Percentiles rank a stretch among this genome's conserved stretches.
Conservation (phyloP, 2,797 vertebrate genomes). For the Notolabrus celidotus region DNA sequence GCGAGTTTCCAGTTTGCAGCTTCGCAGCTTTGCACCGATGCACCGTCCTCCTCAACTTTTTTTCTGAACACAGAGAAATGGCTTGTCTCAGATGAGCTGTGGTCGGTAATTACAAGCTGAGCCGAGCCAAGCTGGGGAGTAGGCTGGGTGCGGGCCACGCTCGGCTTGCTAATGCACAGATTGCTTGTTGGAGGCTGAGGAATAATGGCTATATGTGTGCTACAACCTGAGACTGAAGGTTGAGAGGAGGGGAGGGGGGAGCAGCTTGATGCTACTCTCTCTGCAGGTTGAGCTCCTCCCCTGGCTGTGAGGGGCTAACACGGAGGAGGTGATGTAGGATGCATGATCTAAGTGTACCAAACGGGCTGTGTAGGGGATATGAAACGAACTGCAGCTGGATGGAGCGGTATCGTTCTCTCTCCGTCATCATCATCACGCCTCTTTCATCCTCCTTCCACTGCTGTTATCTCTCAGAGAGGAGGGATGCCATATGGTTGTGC, state of each 20-base stretch:
- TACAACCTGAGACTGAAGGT: constrained; percentile 51
- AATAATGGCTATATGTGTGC: constrained; percentile 65
- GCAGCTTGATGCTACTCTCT: constrained; percentile 12
- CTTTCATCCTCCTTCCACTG: constrained; percentile 57
- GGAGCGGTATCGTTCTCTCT: constrained; percentile 52
- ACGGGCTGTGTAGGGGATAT: constrained; percentile 32
- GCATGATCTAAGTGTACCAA: constrained; percentile 59
- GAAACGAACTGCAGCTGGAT: constrained; percentile 61
- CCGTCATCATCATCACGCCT: constrained; percentile 58
- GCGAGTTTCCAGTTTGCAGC: constrained; percentile 22
- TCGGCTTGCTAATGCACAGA: constrained; percentile 75
- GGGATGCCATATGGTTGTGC: constrained; percentile 58
- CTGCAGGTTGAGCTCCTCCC: constrained; percentile 3
- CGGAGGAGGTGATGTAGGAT: constrained; percentile 39
- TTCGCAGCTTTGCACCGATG: constrained; percentile 44
- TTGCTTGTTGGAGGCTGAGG: constrained; percentile 62
- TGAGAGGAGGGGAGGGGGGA: constrained; percentile 21
- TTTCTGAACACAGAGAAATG: constrained; percentile 42
- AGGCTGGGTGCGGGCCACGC: constrained; percentile 61
- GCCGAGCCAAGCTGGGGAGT: constrained; percentile 49
- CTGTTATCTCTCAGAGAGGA: constrained; percentile 65
- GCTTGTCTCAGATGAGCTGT: constrained; percentile 58
- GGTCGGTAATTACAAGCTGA: constrained; percentile 75
- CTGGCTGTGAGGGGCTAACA: constrained; percentile 29
- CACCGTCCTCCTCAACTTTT: constrained; percentile 25